A percentile compares a stretch with the other conserved stretches of the same genome.
phyloP scores from a whole-genome alignment of 2,113 vertebrate species.

The Clarias macrocephalus region DNA sequence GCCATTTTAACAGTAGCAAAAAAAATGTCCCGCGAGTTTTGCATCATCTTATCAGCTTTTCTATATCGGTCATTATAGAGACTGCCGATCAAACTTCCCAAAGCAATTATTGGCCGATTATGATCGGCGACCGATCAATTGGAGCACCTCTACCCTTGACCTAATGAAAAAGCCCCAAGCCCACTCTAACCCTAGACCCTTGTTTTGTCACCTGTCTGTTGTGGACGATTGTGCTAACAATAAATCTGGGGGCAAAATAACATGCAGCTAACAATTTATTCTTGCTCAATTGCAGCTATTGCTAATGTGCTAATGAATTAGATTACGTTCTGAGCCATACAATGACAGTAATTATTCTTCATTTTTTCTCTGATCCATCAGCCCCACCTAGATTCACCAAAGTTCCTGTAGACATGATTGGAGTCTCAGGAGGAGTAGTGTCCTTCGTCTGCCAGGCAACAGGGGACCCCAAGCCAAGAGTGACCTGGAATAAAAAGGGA shows the following conservation, averaged over 20 bases:
- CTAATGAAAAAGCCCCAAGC: slow-evolving; percentile 25
- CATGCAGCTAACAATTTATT: slow-evolving; percentile 25
- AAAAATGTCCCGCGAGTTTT: too few species aligned
- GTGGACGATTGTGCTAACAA: neutral
- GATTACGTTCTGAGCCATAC: slow-evolving; percentile 11
- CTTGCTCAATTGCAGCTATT: slow-evolving; percentile 15
- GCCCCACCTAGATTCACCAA: slow-evolving; percentile 86
- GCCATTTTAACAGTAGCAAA: too few species aligned
- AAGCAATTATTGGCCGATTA: too few species aligned
- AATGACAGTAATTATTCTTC: slow-evolving; percentile 19
- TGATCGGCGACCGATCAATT: too few species aligned
- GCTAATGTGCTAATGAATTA: neutral
- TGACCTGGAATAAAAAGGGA: slow-evolving; percentile 98
- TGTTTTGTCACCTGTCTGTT: neutral
- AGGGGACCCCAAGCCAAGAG: slow-evolving; percentile 90
- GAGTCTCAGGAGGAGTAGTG: slow-evolving; percentile 93
- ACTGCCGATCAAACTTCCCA: too few species aligned
- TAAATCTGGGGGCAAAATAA: neutral
- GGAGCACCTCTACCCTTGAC: too few species aligned
- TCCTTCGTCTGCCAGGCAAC: slow-evolving; percentile 98
- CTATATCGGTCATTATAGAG: too few species aligned
- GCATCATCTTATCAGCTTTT: too few species aligned
- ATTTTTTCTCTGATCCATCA: slow-evolving; percentile 43
- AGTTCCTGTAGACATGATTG: slow-evolving; percentile 92
- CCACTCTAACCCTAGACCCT: slow-evolving; percentile 3